Base-by-base conservation (phyloP, 2,797 vertebrate genomes). In the Pangasius mekongensis region DNA sequence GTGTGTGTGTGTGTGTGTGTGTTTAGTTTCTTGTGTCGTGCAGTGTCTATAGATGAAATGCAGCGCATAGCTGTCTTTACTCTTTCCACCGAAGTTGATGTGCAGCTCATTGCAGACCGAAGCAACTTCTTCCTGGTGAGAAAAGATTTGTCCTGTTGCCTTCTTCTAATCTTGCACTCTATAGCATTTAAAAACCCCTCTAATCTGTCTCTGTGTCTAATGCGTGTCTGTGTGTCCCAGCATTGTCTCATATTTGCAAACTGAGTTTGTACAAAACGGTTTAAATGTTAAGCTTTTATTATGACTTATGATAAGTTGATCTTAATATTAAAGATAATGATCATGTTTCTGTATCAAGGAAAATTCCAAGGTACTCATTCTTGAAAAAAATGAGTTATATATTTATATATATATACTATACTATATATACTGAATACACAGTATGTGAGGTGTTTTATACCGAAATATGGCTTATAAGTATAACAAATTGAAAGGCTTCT, bases 41-140 rank as follows among this genome's bases (percentile, higher is more conserved):
- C 92, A 1, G 94, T 97, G 0, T 95, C 95, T 80, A 89, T 97
- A 1, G 98, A 99, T 47, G 82, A 94, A 0, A 95, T 93, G 93
- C 95, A 94, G 88, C 95, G 95, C 39, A 94, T 97, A 89, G 96
- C 96, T 0, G 20, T 93, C 86, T 97, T 98, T 94, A 95, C 96
- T 9, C 93, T 99, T 20, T 94, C 93, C 39, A 92, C 94, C 0
- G 94, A 98, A 86, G 92, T 95, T 10, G 97, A 97, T 60, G 6
- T 99, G 92, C 97, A 95, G 89, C 94, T 99, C 83, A 92, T 91
- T 0, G 96, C 97, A 0, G 96, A 98, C 90, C 95, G 92, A 3
- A 96, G 97, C 6, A 95, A 89, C 90, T 98, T 99, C 94, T 97
- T 98, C 92, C 93, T 99, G 97, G 98, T 99, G 92, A 97, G 96